A percentile compares a stretch with the other conserved stretches of the same genome.
Conservation (phyloP, 2,797 vertebrate species). For the Dryobates pubescens region DNA sequence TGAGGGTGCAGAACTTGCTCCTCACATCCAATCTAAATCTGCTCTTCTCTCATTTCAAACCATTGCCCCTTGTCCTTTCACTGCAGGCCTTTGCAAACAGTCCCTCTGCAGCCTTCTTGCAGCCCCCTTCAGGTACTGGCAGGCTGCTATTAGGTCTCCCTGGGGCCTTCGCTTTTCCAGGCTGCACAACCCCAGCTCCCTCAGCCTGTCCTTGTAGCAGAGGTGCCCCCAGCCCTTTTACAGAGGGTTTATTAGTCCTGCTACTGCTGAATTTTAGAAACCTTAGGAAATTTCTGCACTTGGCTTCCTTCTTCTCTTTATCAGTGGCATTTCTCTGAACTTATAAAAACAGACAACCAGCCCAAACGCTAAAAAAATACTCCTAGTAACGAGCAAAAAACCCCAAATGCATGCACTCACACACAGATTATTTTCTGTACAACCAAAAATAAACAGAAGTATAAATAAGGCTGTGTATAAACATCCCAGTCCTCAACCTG, state of each 20-base stretch:
- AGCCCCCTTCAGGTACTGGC: too few relatives aligned
- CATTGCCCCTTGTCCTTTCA: too few relatives aligned
- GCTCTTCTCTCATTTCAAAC: too few relatives aligned
- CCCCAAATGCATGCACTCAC: not conserved
- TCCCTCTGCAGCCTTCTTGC: too few relatives aligned
- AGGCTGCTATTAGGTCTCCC: too few relatives aligned
- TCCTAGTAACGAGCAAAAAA: not conserved
- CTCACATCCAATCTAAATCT: too few relatives aligned
- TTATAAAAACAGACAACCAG: not conserved
- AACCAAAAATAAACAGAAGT: not conserved
- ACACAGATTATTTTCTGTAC: not conserved
- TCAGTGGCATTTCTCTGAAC: not conserved
- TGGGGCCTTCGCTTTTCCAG: too few relatives aligned
- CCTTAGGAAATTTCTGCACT: not conserved
- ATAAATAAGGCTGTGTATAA: constrained; percentile 17
- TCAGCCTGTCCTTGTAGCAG: too few relatives aligned
- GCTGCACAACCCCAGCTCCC: too few relatives aligned
- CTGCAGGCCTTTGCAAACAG: too few relatives aligned
- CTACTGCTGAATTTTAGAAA: not conserved
- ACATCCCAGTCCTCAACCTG: constrained; percentile 7
- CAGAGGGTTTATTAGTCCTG: not conserved
- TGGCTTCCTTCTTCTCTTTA: not conserved
- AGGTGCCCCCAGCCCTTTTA: too few relatives aligned
- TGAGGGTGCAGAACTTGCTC: too few relatives aligned
- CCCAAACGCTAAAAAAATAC: not conserved